Evolutionary conservation across 2,888 invertebrate genomes (phyloP).

Genomic region (Synanthedon tipuliformis): DNA sequence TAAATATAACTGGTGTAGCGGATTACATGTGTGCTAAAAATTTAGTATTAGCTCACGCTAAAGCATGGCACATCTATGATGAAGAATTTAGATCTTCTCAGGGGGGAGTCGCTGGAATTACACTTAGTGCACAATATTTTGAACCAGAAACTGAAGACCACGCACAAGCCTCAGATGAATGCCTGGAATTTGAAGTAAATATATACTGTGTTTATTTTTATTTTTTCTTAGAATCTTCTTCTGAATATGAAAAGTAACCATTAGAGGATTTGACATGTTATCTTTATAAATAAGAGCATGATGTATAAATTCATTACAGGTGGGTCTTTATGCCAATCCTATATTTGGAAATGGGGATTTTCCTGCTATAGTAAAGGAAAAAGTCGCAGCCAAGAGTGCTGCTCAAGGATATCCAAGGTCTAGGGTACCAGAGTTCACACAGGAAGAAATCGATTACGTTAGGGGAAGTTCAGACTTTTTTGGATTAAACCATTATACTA

Average conservation of each 20-base stretch:
- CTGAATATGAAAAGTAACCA: background rate
- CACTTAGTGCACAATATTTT: slow-evolving; percentile 30
- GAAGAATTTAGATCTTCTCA: slow-evolving; percentile 31
- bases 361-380: slow-evolving; percentile 36
- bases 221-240: no score
- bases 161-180: slow-evolving; percentile 36
- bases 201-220: background rate
- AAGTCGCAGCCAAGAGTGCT: slow-evolving; percentile 37
- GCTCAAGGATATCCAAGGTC: slow-evolving; percentile 48
- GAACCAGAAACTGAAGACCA: slow-evolving; percentile 54
- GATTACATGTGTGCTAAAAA: slow-evolving; percentile 59
- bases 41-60: slow-evolving; percentile 65
- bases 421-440: slow-evolving; percentile 46
- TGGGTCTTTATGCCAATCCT: slow-evolving; percentile 33
- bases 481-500: slow-evolving; percentile 74
- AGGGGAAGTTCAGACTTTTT: slow-evolving; percentile 30
- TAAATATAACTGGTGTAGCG: slow-evolving; percentile 44
- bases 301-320: slow-evolving; percentile 9
- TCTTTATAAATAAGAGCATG: background rate
- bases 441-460: slow-evolving; percentile 37
- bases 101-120: slow-evolving; percentile 45
- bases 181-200: background rate
- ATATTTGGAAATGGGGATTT: slow-evolving; percentile 45
- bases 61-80: slow-evolving; percentile 43
- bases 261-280: background rate